A percentile compares a stretch with the other conserved stretches of the same genome.
phyloP scores from a whole-genome alignment of 2,113 vertebrate genomes.

The Marcusenius ussheri region DNA sequence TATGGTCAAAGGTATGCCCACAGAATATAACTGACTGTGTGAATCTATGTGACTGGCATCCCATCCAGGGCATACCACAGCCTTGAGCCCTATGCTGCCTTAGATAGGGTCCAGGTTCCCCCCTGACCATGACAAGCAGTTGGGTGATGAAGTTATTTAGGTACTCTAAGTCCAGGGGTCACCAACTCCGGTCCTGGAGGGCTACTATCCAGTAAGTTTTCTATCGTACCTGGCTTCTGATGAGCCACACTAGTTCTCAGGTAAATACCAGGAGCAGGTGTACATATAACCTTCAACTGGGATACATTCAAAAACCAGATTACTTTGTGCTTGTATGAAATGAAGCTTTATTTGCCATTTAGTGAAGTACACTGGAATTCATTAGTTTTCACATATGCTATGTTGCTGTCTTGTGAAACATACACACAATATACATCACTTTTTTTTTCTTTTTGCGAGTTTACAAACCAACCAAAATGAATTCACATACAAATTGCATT shows the following conservation, averaged over 20 bases:
- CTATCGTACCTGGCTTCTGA: too few species aligned
- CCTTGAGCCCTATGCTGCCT: not conserved
- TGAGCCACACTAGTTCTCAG: too few species aligned
- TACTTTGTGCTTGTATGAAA: not conserved
- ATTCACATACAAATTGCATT: too few species aligned
- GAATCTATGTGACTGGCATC: not conserved
- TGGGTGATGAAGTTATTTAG: not conserved
- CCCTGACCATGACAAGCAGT: not conserved
- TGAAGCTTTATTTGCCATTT: not conserved
- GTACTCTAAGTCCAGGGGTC: not conserved
- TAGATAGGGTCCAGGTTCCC: not conserved
- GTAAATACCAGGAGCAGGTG: too few species aligned
- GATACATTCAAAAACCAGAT: not conserved
- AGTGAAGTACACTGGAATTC: not conserved
- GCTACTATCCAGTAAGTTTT: too few species aligned
- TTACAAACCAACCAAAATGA: not conserved
- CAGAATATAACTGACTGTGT: not conserved
- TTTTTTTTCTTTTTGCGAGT: not conserved
- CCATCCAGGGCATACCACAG: not conserved
- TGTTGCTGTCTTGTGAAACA: not conserved
- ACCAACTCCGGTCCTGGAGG: too few species aligned
- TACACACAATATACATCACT: not conserved
- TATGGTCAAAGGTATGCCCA: not conserved
- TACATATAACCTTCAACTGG: not conserved
- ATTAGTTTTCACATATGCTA: not conserved